Base-by-base conservation (phyloP, 1,140 invertebrate genomes). In the Coptotermes formosanus region DNA sequence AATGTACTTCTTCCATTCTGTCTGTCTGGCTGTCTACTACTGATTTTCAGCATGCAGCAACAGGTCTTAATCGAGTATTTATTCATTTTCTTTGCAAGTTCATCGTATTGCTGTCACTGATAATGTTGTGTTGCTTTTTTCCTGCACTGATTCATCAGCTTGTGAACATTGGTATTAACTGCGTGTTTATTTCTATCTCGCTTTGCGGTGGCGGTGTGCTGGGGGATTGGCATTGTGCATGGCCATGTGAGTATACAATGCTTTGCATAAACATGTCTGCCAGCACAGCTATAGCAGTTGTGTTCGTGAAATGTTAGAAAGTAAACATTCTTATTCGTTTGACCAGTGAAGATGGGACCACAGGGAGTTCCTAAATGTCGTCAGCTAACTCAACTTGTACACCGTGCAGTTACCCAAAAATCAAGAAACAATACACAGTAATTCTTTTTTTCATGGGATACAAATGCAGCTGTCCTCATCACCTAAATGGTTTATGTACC, bases 161-260 rank as follows among this genome's bases (percentile, higher is more conserved):
- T 44, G 48, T 55, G 85, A 86, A 86, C 55, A 86, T 82, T 82
- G 69, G 48, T 84, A 64, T 84, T 84, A 84, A 84, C 83, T 64
- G 59, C 83, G 85, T 86, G 30, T 48, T 69, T 86, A 82, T 86
- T 82, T 86, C 85, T 86, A 75, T 86, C 85, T 86, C 81, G 85
- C 85, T 86, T 86, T 86, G 85, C 85, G 75, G 44, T 82, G 45
- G 45, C 52, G 75, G 48, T 75, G 75, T 81, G 45, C 82, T 81
- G 85, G 75, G 25, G 82, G 82, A 86, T 86, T 81, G 23, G 81
- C 82, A 82, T 82, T 81, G 25, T 81, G 75, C 82, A 82, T 85
- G 75, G 85, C 85, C 75, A 86, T 86, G 85, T 86, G 85, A 86
- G 85, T 86, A 86, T 75, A 48, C 52, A 75, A 75, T 11, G 64